phyloP scores from a whole-genome alignment of 2,113 vertebrate species.

The Heterochromis multidens region DNA sequence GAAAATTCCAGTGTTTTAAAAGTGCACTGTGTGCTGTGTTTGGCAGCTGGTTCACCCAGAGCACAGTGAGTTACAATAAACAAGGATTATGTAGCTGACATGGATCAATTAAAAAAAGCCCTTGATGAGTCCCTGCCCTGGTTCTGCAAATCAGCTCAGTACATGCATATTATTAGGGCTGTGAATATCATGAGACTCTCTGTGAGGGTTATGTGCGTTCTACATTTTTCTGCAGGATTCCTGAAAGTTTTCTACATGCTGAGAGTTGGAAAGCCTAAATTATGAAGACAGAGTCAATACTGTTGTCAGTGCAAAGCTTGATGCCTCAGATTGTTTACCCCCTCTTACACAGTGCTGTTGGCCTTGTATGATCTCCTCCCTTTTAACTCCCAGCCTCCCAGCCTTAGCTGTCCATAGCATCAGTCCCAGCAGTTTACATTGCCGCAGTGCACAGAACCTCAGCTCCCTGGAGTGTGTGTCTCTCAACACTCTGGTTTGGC shows the following conservation, averaged over 20 bases:
- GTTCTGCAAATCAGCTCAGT: conserved; percentile 21
- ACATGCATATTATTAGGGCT: not conserved
- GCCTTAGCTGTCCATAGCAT: conserved; percentile 22
- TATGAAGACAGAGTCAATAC: not conserved
- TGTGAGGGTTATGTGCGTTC: not conserved
- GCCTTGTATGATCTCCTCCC: not conserved
- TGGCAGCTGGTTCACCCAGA: conserved; percentile 3
- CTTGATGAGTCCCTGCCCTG: not conserved
- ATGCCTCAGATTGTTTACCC: conserved; percentile 4
- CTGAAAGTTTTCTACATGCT: not conserved
- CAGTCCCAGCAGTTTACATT: conserved; percentile 22
- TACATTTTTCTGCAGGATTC: not conserved
- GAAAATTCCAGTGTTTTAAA: conserved; percentile 46
- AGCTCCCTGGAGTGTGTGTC: conserved; percentile 23
- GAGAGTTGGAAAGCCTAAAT: not conserved
- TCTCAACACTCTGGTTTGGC: conserved; percentile 26
- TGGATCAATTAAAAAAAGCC: conserved; percentile 11
- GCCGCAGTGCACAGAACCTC: conserved; percentile 4
- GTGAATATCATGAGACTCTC: not conserved
- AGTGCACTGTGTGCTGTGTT: conserved; percentile 6
- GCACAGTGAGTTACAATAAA: conserved; percentile 12
- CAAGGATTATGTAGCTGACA: conserved; percentile 17
- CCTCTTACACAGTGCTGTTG: not conserved
- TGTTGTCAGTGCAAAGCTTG: not conserved
- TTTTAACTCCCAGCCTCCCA: conserved; percentile 29